Percentiles rank a stretch among this genome's conserved stretches.
phyloP scores from a whole-genome alignment of 2,797 vertebrate genomes.

The Halcyon smyrnensis region DNA sequence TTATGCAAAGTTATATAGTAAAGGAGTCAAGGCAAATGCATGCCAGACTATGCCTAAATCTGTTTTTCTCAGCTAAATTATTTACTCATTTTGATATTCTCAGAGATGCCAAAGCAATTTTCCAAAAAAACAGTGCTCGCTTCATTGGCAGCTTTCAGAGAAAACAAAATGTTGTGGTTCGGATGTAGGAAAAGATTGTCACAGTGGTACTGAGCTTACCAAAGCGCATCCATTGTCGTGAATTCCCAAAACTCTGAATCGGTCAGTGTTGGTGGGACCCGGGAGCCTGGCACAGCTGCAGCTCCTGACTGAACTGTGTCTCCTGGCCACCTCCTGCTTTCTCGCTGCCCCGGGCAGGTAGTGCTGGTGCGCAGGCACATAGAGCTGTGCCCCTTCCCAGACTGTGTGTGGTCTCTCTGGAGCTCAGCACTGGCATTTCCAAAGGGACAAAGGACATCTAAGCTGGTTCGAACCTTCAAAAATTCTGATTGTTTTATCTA shows the following conservation, averaged over 20 bases:
- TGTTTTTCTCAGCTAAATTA: conserved; percentile 33
- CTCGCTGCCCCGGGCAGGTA: not conserved
- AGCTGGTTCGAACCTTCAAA: not conserved
- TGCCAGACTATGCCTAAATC: not conserved
- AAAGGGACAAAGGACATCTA: not conserved
- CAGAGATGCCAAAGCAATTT: conserved; percentile 6
- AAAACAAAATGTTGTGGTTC: not conserved
- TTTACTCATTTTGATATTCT: conserved; percentile 37
- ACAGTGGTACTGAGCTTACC: not conserved
- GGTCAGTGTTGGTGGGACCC: not conserved
- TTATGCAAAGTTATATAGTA: conserved; percentile 18
- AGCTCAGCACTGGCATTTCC: not conserved
- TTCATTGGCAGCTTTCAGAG: conserved; percentile 17
- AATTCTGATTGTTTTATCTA: not conserved
- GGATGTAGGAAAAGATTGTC: not conserved
- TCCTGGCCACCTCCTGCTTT: not conserved
- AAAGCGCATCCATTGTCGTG: not conserved
- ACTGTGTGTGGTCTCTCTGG: not conserved
- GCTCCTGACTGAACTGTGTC: not conserved
- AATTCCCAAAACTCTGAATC: not conserved
- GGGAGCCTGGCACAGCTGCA: not conserved
- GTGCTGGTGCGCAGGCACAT: fast-evolving
- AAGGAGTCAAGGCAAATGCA: conserved; percentile 20
- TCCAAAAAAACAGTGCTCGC: not conserved
- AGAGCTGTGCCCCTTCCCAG: not conserved